Evolutionary conservation across 2,888 invertebrate species (phyloP), one percentile per base, ranked within the genome.

Genomic region (Hydrotaea diabolus): DNA sequence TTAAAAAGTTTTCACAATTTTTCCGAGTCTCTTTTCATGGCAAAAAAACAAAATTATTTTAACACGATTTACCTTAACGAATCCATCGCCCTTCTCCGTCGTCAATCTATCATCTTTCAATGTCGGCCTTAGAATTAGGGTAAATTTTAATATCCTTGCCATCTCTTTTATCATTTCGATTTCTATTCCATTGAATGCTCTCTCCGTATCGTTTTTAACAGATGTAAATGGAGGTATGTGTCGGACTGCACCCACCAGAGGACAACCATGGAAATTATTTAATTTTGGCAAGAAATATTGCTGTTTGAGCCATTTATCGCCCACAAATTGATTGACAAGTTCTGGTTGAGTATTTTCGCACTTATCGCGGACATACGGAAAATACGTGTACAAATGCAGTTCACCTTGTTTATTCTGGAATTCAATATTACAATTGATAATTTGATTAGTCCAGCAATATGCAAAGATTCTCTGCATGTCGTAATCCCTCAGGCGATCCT

Each of bases 251-350:
- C 86, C 87, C 2, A 85, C 86, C 77, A 91, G 8, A 0, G 88
- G 85, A 36, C 90, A 90, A 0, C 88, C 87, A 77, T 87, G 86
- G 19, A 91, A 87, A 75, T 91, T 88, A 0, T 23, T 17, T n/a
- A 89, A 57, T 53, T 91, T 91, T 0, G 80, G 57, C 0, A 88
- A 90, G 55, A 89, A 91, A 0, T 66, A 90, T 78, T 0, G 19
- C 31, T 7, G 74, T 82, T 49, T 78, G 0, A 31, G 0, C 77
- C 77, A 80, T 11, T 64, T 46, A 43, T 71, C 26, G 13, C 36
- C 21, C 7, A 76, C 23, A 31, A 77, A 74, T 39, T 69, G 23
- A 76, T 79, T 71, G 8, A 82, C 76, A 13, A 13, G 9, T 23
- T 73, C 8, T 19, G 71, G 74, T 11, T 17, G 26, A 4, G 46